phyloP scores from a whole-genome alignment of 2,797 vertebrate genomes.

The Mycteria americana region DNA sequence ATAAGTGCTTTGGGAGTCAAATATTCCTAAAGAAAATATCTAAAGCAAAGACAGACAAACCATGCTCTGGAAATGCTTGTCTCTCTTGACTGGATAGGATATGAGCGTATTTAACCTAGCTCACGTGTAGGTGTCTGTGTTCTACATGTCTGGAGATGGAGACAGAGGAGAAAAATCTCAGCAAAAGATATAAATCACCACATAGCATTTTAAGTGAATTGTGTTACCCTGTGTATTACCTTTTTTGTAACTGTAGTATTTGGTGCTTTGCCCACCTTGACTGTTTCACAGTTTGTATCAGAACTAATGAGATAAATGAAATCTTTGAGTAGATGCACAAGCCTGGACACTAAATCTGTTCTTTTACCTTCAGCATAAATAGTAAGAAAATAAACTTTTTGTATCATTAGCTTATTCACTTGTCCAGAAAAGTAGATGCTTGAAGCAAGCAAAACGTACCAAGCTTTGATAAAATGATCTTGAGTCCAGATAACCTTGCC shows the following conservation, averaged over 20 bases:
- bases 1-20: neutral
- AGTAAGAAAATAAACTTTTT: neutral
- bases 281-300: neutral
- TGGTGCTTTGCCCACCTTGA: neutral
- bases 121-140: neutral
- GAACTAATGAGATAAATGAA: neutral
- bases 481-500: neutral
- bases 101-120: accelerated
- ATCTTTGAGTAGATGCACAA: neutral
- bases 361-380: neutral
- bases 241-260: neutral
- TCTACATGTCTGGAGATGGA: neutral
- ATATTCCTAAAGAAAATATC: neutral
- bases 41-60: neutral
- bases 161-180: neutral
- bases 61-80: neutral
- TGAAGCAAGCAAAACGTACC: neutral
- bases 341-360: neutral
- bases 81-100: neutral
- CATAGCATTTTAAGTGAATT: neutral
- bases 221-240: neutral
- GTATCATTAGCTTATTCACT: neutral
- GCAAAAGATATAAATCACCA: neutral
- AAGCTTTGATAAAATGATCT: neutral
- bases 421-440: neutral